These are phyloP conservation scores for Ophraella communa DNA, from an alignment of 2,888 invertebrate species.

Conservation along the genomic window DNA sequence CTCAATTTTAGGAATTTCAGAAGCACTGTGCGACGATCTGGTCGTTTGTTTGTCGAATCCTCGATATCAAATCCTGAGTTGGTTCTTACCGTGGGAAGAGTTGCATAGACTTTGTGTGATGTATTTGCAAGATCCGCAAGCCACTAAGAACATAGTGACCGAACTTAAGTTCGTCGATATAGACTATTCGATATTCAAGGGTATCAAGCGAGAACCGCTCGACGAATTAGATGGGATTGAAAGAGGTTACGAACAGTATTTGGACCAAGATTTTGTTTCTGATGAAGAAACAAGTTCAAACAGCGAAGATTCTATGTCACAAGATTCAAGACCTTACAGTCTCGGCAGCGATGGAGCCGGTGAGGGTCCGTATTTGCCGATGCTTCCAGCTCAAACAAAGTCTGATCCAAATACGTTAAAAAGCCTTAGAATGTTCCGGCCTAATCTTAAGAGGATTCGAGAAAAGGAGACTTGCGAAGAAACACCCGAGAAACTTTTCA, in stretches of 20 bases:
- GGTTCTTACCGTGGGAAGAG: conserved; percentile 70
- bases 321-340: conserved; percentile 60
- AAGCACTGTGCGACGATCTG: conserved; percentile 73
- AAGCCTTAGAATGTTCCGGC: conserved; percentile 63
- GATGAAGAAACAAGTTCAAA: conserved; percentile 49
- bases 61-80: conserved; percentile 73
- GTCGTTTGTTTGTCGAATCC: conserved; percentile 74
- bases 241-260: conserved; percentile 52
- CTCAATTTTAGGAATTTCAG: conserved; percentile 69
- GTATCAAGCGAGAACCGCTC: conserved; percentile 65
- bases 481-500: conserved; percentile 30
- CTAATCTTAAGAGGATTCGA: conserved; percentile 52
- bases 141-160: conserved; percentile 71
- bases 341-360: conserved; percentile 60
- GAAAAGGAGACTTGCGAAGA: conserved; percentile 31
- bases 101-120: conserved; percentile 65
- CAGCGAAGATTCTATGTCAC: conserved; percentile 61
- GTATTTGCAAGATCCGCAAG: conserved; percentile 64
- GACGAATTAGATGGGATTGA: conserved; percentile 54
- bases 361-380: conserved; percentile 42
- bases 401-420: conserved; percentile 64
- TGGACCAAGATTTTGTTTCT: conserved; percentile 48
- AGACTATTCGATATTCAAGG: conserved; percentile 69
- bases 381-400: conserved; percentile 43
- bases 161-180: conserved; percentile 78